Percentiles rank a stretch among this genome's conserved stretches.
These are phyloP conservation scores for Cremastinae sp. DNA, from an alignment of 2,888 invertebrate genomes.

Conservation along the genomic window DNA sequence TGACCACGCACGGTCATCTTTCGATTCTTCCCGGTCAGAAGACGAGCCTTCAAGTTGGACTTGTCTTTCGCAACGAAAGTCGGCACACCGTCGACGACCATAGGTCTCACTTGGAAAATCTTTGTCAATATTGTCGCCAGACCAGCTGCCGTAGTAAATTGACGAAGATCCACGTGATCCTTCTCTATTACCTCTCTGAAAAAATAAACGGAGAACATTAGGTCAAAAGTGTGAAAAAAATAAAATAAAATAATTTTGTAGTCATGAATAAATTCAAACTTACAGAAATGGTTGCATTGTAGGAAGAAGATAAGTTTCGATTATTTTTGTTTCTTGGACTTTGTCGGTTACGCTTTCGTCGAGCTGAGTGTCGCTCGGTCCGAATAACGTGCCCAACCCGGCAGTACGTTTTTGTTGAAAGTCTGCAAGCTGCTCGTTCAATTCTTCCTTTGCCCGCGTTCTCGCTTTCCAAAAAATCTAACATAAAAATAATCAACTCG, in stretches of 20 bases:
- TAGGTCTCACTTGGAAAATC: constrained; percentile 86
- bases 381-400: constrained; percentile 94
- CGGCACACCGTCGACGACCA: constrained; percentile 88
- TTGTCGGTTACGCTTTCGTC: constrained; percentile 91
- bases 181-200: constrained; percentile 85
- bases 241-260: background rate
- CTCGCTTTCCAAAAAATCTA: constrained; percentile 93
- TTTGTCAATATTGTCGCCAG: constrained; percentile 90
- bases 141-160: constrained; percentile 88
- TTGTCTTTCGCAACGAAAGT: constrained; percentile 94
- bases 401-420: constrained; percentile 94
- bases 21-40: constrained; percentile 86
- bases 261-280: constrained; percentile 72
- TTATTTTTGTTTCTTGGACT: constrained; percentile 87
- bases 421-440: constrained; percentile 90
- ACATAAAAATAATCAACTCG: constrained; percentile 58
- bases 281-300: constrained; percentile 87
- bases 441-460: constrained; percentile 90
- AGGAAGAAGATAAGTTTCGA: constrained; percentile 88
- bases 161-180: constrained; percentile 83
- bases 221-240: constrained; percentile 1
- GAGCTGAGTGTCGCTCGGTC: constrained; percentile 90
- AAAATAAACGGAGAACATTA: constrained; percentile 41
- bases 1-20: constrained; percentile 93
- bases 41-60: constrained; percentile 85